Percentiles rank a stretch among this genome's conserved stretches.
Conservation (phyloP, 2,113 vertebrate species). For the Sceloporus undulatus region DNA sequence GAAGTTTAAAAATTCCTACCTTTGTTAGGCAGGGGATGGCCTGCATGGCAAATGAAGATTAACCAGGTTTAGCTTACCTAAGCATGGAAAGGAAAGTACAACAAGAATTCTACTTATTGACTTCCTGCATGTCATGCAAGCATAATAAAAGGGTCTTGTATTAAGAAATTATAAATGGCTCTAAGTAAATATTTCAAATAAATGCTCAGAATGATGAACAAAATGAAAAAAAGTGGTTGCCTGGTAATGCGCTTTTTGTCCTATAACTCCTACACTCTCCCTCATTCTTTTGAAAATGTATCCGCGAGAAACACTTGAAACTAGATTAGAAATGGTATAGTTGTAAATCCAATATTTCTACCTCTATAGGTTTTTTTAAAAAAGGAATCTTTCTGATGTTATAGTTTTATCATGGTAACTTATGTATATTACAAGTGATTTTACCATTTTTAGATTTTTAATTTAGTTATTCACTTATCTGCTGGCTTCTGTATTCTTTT, state of each 20-base stretch:
- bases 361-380: not conserved
- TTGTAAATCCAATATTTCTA: constrained; percentile 28
- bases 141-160: not conserved
- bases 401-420: constrained; percentile 33
- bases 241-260: not conserved
- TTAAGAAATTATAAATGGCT: not conserved
- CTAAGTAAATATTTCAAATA: not conserved
- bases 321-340: constrained; percentile 5
- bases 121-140: not conserved
- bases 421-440: constrained; percentile 16
- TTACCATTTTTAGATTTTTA: not conserved
- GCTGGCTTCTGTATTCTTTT: not conserved
- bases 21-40: not conserved
- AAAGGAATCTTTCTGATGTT: not conserved
- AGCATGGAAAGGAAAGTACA: not conserved
- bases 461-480: constrained; percentile 4
- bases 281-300: constrained; percentile 13
- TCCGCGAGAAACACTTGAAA: constrained; percentile 12
- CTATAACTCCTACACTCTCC: not conserved
- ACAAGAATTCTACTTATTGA: not conserved
- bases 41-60: not conserved
- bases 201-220: constrained; percentile 36
- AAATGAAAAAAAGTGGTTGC: not conserved
- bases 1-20: not conserved
- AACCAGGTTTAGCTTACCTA: not conserved